Evolutionary conservation across 2,888 invertebrate species (phyloP).

Genomic region (Fragum whitleyi): DNA sequence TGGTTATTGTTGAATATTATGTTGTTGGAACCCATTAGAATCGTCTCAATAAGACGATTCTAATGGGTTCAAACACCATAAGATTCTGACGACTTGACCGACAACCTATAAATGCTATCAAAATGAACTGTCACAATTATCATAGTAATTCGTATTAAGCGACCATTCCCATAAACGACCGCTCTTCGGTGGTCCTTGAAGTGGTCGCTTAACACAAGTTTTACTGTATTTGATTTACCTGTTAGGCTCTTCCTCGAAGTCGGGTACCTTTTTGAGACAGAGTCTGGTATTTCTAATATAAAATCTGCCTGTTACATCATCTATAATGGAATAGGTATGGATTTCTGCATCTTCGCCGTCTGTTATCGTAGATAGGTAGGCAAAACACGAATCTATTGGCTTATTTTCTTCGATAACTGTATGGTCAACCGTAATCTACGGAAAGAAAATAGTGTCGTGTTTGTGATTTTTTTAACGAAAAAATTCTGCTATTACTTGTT

Average conservation of each 20-base stretch:
- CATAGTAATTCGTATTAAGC: too few species aligned
- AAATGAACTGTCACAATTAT: too few species aligned
- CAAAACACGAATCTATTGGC: constrained; percentile 61
- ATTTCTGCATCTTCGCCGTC: constrained; percentile 65
- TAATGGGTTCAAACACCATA: too few species aligned
- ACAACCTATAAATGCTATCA: too few species aligned
- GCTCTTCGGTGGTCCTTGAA: too few species aligned
- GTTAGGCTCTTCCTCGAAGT: constrained; percentile 65
- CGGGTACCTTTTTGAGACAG: constrained; percentile 56
- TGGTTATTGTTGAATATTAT: too few species aligned
- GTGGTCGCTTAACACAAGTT: too few species aligned
- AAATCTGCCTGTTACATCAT: constrained; percentile 60
- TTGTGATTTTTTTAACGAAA: background rate
- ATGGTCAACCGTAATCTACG: constrained; percentile 63
- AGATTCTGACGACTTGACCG: too few species aligned
- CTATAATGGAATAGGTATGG: constrained; percentile 62
- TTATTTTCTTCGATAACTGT: constrained; percentile 64
- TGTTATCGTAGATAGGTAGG: constrained; percentile 62
- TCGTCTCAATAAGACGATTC: too few species aligned
- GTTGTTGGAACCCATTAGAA: too few species aligned
- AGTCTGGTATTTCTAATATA: constrained; percentile 55
- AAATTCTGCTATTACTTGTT: background rate
- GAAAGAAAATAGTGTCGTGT: background rate
- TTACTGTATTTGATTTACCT: too few species aligned
- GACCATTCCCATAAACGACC: too few species aligned